Conservation (phyloP, 2,113 vertebrate genomes). For the Taxidea taxus region DNA sequence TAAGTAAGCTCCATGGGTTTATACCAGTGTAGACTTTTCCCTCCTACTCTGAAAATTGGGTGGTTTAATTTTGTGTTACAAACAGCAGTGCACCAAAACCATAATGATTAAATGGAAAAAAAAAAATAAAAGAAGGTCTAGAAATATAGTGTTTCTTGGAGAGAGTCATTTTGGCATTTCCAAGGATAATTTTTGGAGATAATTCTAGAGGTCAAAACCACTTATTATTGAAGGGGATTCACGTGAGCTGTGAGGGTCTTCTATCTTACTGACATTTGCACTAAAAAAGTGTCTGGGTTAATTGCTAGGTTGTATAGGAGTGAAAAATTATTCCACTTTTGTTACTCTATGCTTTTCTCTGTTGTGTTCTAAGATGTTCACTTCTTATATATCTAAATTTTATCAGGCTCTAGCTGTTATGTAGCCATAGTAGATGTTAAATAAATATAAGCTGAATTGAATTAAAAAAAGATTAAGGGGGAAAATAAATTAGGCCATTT, state of each 20-base stretch:
- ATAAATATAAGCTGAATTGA: background rate
- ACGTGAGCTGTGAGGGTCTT: background rate
- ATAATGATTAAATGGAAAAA: background rate
- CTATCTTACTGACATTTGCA: background rate
- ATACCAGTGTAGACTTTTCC: background rate
- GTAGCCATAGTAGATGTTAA: background rate
- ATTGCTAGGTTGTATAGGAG: background rate
- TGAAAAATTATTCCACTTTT: background rate
- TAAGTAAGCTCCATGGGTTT: background rate
- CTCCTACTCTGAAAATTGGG: background rate
- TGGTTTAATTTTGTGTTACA: background rate
- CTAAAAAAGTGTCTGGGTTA: background rate
- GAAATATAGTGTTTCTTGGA: background rate
- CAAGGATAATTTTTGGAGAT: background rate
- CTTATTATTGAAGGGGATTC: background rate
- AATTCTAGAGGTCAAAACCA: background rate
- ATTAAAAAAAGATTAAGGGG: background rate
- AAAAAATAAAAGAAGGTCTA: background rate
- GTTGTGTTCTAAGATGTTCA: background rate
- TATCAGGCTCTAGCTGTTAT: background rate
- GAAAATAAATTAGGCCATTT: background rate
- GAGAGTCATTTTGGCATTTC: background rate
- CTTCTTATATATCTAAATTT: background rate
- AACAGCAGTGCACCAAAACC: background rate
- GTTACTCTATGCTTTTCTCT: background rate